Evolutionary conservation across 2,113 vertebrate genomes (phyloP), one percentile per base, ranked within the genome.

Genomic region (Lichenostomus cassidix): DNA sequence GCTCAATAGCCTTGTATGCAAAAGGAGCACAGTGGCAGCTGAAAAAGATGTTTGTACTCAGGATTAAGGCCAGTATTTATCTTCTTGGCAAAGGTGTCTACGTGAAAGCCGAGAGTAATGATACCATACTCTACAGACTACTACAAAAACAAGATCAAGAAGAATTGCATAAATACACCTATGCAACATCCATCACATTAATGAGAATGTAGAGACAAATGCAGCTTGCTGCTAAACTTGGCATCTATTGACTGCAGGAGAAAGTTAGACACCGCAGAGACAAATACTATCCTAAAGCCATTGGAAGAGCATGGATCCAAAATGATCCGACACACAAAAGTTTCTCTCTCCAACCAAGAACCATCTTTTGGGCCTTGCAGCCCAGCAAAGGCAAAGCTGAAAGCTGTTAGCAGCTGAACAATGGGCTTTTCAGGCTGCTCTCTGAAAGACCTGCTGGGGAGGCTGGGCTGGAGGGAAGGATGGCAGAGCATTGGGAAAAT

Each of bases 111-210:
- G 52, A 74, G 70, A 93, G 78, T 94, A 96, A 96, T 93, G 92
- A 92, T 89, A 64, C 80, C 73, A 58, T 47, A 84, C 47, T 71
- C 92, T 82, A 92, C 62, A 94, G 90, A 87, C 84, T 74, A 82
- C 77, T 96, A 87, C 89, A 86, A 94, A 95, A 97, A 96, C 90
- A 89, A 96, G 92, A 95, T 91, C 83, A 92, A 94, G 91, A 96
- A 88, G 83, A 90, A 95, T 90, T 92, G 80, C 89, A 96, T 96
- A 96, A 94, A 93, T 89, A 69, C 77, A 90, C 90, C 76, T 93
- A 94, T 89, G 78, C 87, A 95, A 56, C 88, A 92, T 74, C 68
- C 44, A 83, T 90, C 92, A 87, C 39, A 15, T 70, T 83, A 87
- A 89, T 65, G 73, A 91, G 88, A 94, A 73, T 5, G 19, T 41